These are phyloP conservation scores for Leucopternis melanops DNA, from an alignment of 2,113 vertebrate species.

Conservation along the genomic window DNA sequence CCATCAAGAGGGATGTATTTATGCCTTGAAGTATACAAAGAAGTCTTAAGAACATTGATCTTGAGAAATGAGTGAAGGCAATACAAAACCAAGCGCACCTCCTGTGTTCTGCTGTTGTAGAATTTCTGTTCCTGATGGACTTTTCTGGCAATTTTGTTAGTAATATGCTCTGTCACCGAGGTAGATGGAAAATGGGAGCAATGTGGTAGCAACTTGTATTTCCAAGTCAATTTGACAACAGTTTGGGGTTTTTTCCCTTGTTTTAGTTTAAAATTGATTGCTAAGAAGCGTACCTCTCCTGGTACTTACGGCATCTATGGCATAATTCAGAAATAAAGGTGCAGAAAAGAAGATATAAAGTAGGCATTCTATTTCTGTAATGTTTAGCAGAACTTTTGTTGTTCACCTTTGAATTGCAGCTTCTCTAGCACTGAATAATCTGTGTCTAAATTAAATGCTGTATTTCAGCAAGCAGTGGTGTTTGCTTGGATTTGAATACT, in stretches of 20 bases:
- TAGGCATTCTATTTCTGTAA: not conserved
- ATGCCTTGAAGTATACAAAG: not conserved
- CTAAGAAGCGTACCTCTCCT: not conserved
- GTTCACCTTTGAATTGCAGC: not conserved
- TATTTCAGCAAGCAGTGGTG: not conserved
- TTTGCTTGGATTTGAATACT: not conserved
- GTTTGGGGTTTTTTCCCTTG: not conserved
- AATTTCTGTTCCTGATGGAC: not conserved
- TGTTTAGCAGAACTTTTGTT: not conserved
- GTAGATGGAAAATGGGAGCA: not conserved
- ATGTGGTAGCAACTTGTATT: not conserved
- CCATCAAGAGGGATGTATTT: not conserved
- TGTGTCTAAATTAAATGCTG: not conserved
- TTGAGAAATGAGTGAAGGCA: not conserved
- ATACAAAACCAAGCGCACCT: not conserved
- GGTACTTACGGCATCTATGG: not conserved
- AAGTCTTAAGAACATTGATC: not conserved
- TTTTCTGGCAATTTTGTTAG: not conserved
- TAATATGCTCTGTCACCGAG: not conserved
- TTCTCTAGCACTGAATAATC: not conserved
- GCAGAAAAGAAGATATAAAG: not conserved
- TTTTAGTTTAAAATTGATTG: not conserved
- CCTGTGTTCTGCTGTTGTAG: not conserved
- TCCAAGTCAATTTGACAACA: not conserved
- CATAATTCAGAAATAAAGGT: not conserved